Evolutionary conservation across 2,888 invertebrate genomes (phyloP).

Genomic region (Papilio protenor): DNA sequence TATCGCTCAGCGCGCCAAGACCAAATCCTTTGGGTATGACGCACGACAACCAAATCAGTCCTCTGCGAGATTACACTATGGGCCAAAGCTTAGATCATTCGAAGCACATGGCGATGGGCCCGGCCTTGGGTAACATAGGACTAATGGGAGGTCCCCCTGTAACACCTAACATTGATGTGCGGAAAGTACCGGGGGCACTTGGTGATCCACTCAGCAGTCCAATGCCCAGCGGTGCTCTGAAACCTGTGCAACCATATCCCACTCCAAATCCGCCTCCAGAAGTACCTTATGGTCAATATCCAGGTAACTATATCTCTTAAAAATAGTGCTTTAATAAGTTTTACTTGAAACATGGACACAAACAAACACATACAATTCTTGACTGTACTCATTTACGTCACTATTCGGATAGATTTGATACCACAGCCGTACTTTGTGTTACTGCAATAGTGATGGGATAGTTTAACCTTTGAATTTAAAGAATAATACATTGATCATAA

Average conservation of each 20-base stretch:
- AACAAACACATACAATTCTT: no score
- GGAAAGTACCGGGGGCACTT: conserved; percentile 52
- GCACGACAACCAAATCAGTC: conserved; percentile 46
- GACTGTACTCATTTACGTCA: background rate
- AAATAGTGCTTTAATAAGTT: background rate
- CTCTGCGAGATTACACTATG: conserved; percentile 38
- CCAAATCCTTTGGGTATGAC: conserved; percentile 45
- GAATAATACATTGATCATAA: background rate
- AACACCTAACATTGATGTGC: conserved; percentile 53
- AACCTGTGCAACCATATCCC: conserved; percentile 60
- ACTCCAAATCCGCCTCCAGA: conserved; percentile 66
- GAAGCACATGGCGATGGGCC: conserved; percentile 35
- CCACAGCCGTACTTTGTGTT: no score
- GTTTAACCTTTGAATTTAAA: background rate
- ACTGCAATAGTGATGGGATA: background rate
- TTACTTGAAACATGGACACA: background rate
- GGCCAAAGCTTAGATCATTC: conserved; percentile 36
- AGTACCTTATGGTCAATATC: conserved; percentile 71
- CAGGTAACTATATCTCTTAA: conserved; percentile 61
- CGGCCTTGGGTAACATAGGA: conserved; percentile 34
- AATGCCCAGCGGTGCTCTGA: conserved; percentile 56
- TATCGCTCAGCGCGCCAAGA: conserved; percentile 41
- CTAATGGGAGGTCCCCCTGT: conserved; percentile 51
- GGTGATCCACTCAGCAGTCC: conserved; percentile 49
- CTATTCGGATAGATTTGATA: background rate